Base-by-base conservation (phyloP, 2,888 invertebrate species). In the Sphaerophoria taeniata region DNA sequence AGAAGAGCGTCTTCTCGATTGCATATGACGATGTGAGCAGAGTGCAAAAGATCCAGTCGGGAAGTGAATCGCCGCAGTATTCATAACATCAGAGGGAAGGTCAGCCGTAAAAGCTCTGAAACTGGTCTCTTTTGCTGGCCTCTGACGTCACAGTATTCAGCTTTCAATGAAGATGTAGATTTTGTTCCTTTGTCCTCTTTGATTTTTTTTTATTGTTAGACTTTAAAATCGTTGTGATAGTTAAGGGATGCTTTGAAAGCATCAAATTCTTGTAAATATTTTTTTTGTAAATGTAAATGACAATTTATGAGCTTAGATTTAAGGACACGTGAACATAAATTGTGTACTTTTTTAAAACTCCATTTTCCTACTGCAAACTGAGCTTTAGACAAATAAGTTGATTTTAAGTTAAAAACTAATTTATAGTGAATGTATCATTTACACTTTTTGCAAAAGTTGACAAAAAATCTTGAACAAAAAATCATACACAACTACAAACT, bases 1-100 rank as follows among this genome's bases (percentile, higher is more conserved):
- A 98, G 93, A 97, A 98, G 90, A 98, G 97, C 90, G 95, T 98
- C 36, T 98, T 98, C 90, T 97, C 97, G 6, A 98, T 98, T 88
- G 97, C 97, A 0, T 98, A 98, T 90, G 97, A 96, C 89, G 97
- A 97, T 89, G 96, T 98, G 89, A 92, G 91, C 77, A 96, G 97
- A 88, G 97, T 97, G 0, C 96, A 96, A 89, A 96, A 96, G 90
- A 93, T 97, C 72, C 93, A 96, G 89, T 95, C 96, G 16, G 96
- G 96, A 87, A 97, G 96, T 90, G 95, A 95, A 88, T 95, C 96
- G 6, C 96, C 96, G 55, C 95, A 96, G 87, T 92, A 92, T 89
- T 93, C 90, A 79, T 91, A 90, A 89, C 87, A 79, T 65, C 60
- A 16, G 39, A 47, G 9, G 31, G 51, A 70, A 4, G 14, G 47